Base-by-base conservation (phyloP, 2,888 invertebrate species). In the Cosmorhoe ocellata region DNA sequence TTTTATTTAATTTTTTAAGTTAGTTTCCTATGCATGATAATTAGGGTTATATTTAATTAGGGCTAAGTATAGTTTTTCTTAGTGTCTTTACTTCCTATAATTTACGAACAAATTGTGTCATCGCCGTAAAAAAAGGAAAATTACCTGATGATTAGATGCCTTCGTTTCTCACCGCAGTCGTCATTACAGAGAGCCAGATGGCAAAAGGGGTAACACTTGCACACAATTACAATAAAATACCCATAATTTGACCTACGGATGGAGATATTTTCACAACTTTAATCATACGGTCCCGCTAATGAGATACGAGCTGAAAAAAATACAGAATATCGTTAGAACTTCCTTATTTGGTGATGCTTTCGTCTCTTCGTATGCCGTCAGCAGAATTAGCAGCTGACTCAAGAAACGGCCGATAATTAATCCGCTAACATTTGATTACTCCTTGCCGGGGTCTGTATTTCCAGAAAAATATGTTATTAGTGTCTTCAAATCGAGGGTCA, bases 131-230 rank as follows among this genome's bases (percentile, higher is more conserved):
- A 51, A 48, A 47, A 10, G 36, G 33, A 27, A 41, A 40, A 50
- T 47, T 37, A 40, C 28, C 24, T 22, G 31, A 37, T 47, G 11
- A 32, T 50, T 56, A 49, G 52, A 42, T 43, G 40, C 18, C 26
- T 36, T 45, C 39, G 27, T 58, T 66, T 71, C 67, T 59, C 67
- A 67, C 68, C 68, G 46, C 71, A 69, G 52, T 41, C 71, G 61
- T 71, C 73, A 71, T 72, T 73, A 72, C 62, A 41, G 63, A 47
- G 44, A 61, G 59, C 69, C 79, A 79, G 69, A 75, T 77, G 76
- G 66, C 67, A 66, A 68, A 72, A 74, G 70, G 74, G 74, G 69
- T 63, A 58, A 72, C 74, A 73, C 69, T 69, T 63, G 64, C 54
- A 41, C 58, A 46, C 55, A 41, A 60, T 57, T 56, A 61, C 63